Base-by-base conservation (phyloP, 2,113 vertebrate genomes). In the Tretioscincus oriximinensis region DNA sequence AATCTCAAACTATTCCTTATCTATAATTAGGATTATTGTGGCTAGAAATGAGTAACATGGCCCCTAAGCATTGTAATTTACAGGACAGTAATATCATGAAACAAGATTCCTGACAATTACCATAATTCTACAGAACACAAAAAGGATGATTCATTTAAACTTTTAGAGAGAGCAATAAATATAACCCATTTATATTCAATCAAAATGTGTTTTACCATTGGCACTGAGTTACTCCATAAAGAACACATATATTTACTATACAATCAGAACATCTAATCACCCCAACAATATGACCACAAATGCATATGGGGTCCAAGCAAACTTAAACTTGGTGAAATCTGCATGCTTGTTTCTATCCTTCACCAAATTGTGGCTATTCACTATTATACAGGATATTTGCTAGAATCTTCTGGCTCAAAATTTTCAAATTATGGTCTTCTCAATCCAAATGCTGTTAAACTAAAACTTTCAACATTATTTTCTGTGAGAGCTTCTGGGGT, bases 21-120 rank as follows among this genome's bases (percentile, higher is more conserved):
- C 68, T 82, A 4, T 68, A 86, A 80, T 78, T 64, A 87, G 58
- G 85, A 21, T 2, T 81, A 83, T 49, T 63, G 9, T 49, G 58
- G 67, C 28, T 41, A 73, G 69, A 54, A 22, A 21, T 1, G 70
- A 54, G 0, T 70, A 61, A 31, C 54, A 73, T 79, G 21, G 81
- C n/a, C 5, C 64, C 66, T 77, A 26, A 75, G 35, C 80, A 63
- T 26, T 1, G 9, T 35, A 83, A 83, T 77, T 83, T 73, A 83
- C 54, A 67, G 72, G 69, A 14, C 31, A 81, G 12, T 20, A 80
- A 7, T 9, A 73, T 10, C 65, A 67, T 83, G 71, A 83, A 77
- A 63, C 51, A 58, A 35, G 68, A 83, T n/a, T 31, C 20, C 14
- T 65, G 73, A 66, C 9, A 11, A 29, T 9, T 1, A 54, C 21